Evolutionary conservation across 2,113 vertebrate genomes (phyloP).

Genomic region (Vulpes vulpes): DNA sequence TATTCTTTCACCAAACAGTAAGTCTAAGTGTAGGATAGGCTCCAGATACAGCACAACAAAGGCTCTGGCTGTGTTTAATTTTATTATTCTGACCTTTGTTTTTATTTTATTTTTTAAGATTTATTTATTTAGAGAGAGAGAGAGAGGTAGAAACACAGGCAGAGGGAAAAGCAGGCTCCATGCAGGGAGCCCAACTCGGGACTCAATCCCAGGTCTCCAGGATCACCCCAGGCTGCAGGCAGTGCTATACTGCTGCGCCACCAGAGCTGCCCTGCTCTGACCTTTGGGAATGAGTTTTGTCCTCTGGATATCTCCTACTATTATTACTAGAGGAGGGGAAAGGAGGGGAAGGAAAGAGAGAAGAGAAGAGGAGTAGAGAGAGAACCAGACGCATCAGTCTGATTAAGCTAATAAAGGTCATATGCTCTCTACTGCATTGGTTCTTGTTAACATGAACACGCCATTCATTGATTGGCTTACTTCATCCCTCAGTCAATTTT

Average conservation of each 20-base stretch:
- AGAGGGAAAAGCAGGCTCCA: no score
- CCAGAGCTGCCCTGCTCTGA: background rate
- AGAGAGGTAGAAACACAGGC: no score
- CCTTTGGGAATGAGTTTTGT: background rate
- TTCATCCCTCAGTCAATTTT: background rate
- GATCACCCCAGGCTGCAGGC: no score
- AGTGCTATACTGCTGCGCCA: no score
- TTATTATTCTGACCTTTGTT: background rate
- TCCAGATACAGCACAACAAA: background rate
- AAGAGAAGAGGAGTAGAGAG: background rate
- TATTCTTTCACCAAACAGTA: background rate
- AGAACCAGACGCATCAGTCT: background rate
- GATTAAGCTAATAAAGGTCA: background rate
- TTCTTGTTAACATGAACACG: background rate
- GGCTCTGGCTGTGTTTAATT: background rate
- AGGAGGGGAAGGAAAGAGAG: background rate
- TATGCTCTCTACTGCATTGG: background rate
- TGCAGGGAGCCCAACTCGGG: no score
- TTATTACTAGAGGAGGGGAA: background rate
- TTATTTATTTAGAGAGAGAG: no score
- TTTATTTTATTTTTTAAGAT: no score
- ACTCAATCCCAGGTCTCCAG: no score
- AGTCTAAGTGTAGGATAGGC: background rate
- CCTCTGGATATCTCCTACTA: background rate
- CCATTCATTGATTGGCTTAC: background rate